Evolutionary conservation across 2,797 vertebrate species (phyloP).

Genomic region (Sylvia borin): DNA sequence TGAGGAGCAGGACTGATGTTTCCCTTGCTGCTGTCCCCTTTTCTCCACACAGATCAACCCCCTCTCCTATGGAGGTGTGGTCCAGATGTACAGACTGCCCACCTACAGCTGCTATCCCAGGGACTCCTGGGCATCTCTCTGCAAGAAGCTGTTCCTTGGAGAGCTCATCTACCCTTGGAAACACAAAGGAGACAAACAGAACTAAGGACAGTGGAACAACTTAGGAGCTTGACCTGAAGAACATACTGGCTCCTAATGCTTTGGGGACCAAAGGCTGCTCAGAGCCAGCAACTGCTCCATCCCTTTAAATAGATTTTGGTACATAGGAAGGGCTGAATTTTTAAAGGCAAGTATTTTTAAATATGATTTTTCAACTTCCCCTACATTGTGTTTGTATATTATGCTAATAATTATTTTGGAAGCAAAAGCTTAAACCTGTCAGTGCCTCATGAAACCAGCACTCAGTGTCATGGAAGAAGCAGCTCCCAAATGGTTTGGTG

Average conservation of each 20-base stretch:
- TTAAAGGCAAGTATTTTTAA: not conserved
- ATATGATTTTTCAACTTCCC: not conserved
- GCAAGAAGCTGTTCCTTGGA: conserved; percentile 92
- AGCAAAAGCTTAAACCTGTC: not conserved
- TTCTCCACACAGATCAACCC: conserved; percentile 87
- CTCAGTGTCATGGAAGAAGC: not conserved
- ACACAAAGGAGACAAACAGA: conserved; percentile 86
- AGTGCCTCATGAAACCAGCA: not conserved
- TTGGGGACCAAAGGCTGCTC: conserved; percentile 23
- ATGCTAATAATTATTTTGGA: not conserved
- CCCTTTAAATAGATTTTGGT: not conserved
- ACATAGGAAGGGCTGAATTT: not conserved
- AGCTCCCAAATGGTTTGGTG: not conserved
- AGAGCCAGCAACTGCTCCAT: not conserved
- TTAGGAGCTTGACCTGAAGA: not conserved
- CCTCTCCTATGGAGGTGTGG: conserved; percentile 78
- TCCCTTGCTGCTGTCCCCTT: not conserved
- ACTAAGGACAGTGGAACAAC: conserved; percentile 72
- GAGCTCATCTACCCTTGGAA: conserved; percentile 97
- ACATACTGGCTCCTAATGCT: not conserved
- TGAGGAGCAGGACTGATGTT: not conserved
- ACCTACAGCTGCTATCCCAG: conserved; percentile 90
- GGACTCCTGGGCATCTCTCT: conserved; percentile 89
- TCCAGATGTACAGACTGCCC: conserved; percentile 86
- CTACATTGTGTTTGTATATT: not conserved